Percentiles rank a stretch among this genome's conserved stretches.
These are phyloP conservation scores for Electrophaes corylata DNA, from an alignment of 2,888 invertebrate species.

Conservation along the genomic window DNA sequence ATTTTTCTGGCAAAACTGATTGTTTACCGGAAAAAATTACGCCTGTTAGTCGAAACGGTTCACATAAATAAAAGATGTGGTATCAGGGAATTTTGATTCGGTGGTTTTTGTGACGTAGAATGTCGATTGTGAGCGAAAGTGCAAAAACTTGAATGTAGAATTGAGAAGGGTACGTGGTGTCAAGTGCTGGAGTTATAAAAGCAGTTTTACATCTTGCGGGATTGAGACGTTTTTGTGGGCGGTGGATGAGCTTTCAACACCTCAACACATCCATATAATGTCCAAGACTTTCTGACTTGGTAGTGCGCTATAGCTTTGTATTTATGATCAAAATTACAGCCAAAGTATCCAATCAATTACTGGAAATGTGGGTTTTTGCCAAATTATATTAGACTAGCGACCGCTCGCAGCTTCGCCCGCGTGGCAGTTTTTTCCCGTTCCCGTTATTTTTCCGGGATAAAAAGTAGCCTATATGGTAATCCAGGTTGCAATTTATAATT, in stretches of 20 bases:
- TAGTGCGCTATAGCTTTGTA: not conserved
- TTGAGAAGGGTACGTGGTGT: conserved; percentile 74
- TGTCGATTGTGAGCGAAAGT: conserved; percentile 65
- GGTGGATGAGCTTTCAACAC: conserved; percentile 17
- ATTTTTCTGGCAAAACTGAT: conserved; percentile 84
- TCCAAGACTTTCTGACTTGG: not conserved
- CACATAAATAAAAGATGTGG: conserved; percentile 81
- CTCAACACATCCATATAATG: not conserved
- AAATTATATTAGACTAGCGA: no score
- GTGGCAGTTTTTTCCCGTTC: no score
- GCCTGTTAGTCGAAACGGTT: conserved; percentile 78
- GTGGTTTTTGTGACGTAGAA: conserved; percentile 64
- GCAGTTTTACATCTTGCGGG: conserved; percentile 50
- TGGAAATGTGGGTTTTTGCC: no score
- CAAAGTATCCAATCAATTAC: no score
- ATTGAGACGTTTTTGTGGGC: conserved; percentile 33
- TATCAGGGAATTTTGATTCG: conserved; percentile 80
- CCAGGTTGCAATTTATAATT: no score
- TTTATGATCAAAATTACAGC: not conserved
- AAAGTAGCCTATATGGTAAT: no score
- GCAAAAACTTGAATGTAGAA: conserved; percentile 65
- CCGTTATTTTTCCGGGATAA: no score
- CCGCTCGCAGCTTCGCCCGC: no score
- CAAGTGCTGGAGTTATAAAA: conserved; percentile 65
- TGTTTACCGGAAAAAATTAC: conserved; percentile 84